A percentile compares a stretch with the other conserved stretches of the same genome.
Conservation (phyloP, 92 coral and sea anemone species). For the Heliopora coerulea region DNA sequence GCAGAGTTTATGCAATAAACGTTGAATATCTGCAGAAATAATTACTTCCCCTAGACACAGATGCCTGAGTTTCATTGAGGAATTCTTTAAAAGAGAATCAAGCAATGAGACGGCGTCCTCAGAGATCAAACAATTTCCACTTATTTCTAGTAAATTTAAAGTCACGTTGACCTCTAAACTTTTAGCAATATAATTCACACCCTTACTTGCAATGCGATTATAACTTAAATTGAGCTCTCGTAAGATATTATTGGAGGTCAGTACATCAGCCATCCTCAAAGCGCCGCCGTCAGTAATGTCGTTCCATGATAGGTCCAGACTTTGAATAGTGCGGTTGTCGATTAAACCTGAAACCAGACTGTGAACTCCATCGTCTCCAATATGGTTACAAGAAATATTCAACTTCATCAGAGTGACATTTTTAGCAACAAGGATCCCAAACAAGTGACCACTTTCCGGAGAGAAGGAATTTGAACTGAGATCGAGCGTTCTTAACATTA, state of each 20-base stretch:
- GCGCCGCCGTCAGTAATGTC: slow-evolving; percentile 77
- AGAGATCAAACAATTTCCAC: slow-evolving; percentile 73
- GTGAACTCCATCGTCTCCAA: slow-evolving; percentile 69
- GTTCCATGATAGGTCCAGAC: slow-evolving; percentile 79
- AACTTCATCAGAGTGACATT: slow-evolving; percentile 36
- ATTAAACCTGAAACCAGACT: slow-evolving; percentile 9
- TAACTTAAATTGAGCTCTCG: slow-evolving; percentile 69
- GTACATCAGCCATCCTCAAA: slow-evolving; percentile 60
- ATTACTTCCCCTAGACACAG: slow-evolving; percentile 17
- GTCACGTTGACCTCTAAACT: slow-evolving; percentile 66
- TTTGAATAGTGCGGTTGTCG: slow-evolving; percentile 47
- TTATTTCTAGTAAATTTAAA: slow-evolving; percentile 56
- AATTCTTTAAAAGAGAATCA: slow-evolving; percentile 34
- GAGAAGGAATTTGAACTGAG: slow-evolving; percentile 26
- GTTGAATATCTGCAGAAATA: background rate
- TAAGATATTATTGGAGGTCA: slow-evolving; percentile 62
- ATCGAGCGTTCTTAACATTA: slow-evolving; percentile 7
- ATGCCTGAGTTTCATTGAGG: slow-evolving; percentile 2
- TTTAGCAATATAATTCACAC: slow-evolving; percentile 66
- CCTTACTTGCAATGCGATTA: slow-evolving; percentile 69
- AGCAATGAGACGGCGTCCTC: slow-evolving; percentile 61
- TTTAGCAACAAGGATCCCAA: slow-evolving; percentile 10
- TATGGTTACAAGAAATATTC: slow-evolving; percentile 73
- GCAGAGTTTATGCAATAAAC: background rate
- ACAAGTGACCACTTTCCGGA: slow-evolving; percentile 4